Evolutionary conservation across 1,140 invertebrate species (phyloP), one percentile per base, ranked within the genome.

Genomic region (Drosophila quadrilineata): DNA sequence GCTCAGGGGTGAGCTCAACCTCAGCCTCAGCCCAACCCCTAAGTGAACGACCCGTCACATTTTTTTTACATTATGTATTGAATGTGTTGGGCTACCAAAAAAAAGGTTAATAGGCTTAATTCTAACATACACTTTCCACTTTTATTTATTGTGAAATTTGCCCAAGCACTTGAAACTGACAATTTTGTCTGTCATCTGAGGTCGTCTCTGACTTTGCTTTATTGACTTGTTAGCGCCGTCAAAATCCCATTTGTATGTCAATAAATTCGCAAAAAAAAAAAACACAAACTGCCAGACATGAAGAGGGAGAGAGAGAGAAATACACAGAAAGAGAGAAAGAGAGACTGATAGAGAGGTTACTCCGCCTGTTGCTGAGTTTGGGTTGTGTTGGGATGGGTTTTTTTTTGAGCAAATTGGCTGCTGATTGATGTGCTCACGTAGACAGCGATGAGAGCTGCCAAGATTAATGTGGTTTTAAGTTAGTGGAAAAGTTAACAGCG

Each of bases 201-300:
- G 63, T 66, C 54, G 50, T 59, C 56, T 59, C 50, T 76, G 79
- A 86, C 75, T 85, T 76, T 63, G 79, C 80, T 85, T 84, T 85
- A 85, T 85, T 85, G 79, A 85, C 79, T 85, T 74, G 46, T 84
- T 75, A 59, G 64, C 71, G 60, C 66, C 71, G 63, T 86, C 79
- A 72, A 75, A 85, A 85, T 79, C 80, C 80, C 80, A 85, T 85
- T 85, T 85, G 80, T 85, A 66, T 85, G 75, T 86, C 79, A 79
- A 85, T 85, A 85, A 79, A 86, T 75, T 75, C 66, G 80, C 80
- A 57, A 67, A 75, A 75, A 63, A 71, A 71, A 21, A 8, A 3
- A 24, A 8, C 52, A 9, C 17, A 57, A 33, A 57, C 43, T 17
- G 36, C n/a, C 26, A 16, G 53, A 24, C 43, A 6, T 3, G 19